Conservation (phyloP, 1,140 invertebrate species). For the Anthonomus grandis region DNA sequence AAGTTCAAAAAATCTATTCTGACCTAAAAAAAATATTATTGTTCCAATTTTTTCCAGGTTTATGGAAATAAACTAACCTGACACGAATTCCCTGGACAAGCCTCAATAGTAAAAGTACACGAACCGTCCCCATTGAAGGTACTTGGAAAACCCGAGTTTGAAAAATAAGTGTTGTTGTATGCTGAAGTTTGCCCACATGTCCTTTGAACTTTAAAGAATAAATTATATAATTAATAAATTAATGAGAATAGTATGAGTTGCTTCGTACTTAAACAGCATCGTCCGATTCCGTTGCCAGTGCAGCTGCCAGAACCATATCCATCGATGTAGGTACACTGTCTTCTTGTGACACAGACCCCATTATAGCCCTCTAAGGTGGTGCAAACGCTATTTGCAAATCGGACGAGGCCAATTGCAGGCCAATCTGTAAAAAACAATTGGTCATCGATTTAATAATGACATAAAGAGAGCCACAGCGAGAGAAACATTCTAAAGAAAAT, state of each 20-base stretch:
- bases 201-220: conserved; percentile 57
- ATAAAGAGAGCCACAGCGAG: no score
- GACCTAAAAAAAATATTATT: conserved; percentile 60
- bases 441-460: not conserved
- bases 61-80: conserved; percentile 67
- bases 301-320: conserved; percentile 68
- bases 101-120: conserved; percentile 67
- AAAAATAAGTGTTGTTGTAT: conserved; percentile 80
- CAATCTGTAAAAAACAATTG: conserved; percentile 19
- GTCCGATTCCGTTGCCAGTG: conserved; percentile 57
- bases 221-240: not conserved
- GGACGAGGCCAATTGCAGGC: conserved; percentile 57
- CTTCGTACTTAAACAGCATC: conserved; percentile 71
- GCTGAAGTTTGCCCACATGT: conserved; percentile 65
- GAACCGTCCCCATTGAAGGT: conserved; percentile 62
- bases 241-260: not conserved
- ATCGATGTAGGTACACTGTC: conserved; percentile 65
- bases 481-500: no score
- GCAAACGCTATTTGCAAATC: conserved; percentile 66
- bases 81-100: conserved; percentile 67
- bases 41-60: no score
- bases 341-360: conserved; percentile 70
- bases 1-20: conserved; percentile 75
- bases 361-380: conserved; percentile 58
- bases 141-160: conserved; percentile 67